phyloP scores from a whole-genome alignment of 2,113 vertebrate genomes.

The Emydocephalus ijimae region DNA sequence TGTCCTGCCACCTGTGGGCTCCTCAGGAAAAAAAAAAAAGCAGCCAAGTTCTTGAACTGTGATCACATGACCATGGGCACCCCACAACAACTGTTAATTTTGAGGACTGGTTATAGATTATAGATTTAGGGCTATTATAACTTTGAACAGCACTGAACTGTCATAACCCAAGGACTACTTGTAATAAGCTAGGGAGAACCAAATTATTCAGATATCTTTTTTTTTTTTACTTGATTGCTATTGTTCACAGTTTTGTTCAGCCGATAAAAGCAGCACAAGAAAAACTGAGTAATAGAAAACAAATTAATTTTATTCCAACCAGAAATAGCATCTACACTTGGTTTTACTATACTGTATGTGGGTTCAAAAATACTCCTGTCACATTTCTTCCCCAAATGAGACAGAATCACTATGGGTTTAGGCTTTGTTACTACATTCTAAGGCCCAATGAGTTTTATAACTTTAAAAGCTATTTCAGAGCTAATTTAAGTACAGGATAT shows the following conservation, averaged over 20 bases:
- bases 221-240: not conserved
- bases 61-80: not conserved
- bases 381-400: not conserved
- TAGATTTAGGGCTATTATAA: not conserved
- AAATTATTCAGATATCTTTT: not conserved
- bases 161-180: not conserved
- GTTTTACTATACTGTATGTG: not conserved
- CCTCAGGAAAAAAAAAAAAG: not conserved
- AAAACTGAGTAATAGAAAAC: not conserved
- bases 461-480: conserved; percentile 28
- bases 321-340: not conserved
- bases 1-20: no score
- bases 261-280: not conserved
- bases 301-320: not conserved
- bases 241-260: not conserved
- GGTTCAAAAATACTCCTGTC: not conserved
- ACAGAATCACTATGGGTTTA: not conserved
- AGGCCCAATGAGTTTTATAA: conserved; percentile 4
- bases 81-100: not conserved
- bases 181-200: not conserved
- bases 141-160: not conserved
- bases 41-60: not conserved
- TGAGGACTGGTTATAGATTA: not conserved
- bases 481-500: not conserved
- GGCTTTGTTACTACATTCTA: not conserved